Evolutionary conservation across 2,888 invertebrate genomes (phyloP).

Genomic region (Archips crataeganus): DNA sequence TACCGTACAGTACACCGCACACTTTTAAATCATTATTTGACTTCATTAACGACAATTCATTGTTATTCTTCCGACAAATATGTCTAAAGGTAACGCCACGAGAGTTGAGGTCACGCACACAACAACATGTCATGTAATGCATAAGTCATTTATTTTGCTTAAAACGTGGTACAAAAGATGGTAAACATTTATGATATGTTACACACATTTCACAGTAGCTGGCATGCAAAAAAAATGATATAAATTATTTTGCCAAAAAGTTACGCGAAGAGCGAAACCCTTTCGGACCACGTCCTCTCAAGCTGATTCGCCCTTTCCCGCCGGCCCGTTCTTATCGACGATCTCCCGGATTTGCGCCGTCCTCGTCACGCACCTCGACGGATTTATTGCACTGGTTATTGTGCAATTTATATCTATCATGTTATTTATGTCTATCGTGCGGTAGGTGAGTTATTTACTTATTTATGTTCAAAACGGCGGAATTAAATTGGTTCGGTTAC

Average conservation of each 20-base stretch:
- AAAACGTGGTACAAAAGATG: too few relatives aligned
- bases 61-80: too few relatives aligned
- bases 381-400: conserved; percentile 58
- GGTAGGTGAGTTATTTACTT: conserved; percentile 7
- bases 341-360: conserved; percentile 43
- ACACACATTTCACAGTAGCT: too few relatives aligned
- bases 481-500: conserved; percentile 1
- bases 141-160: too few relatives aligned
- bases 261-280: too few relatives aligned
- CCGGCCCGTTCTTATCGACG: conserved; percentile 24
- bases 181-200: too few relatives aligned
- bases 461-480: background rate
- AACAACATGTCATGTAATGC: too few relatives aligned
- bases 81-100: too few relatives aligned
- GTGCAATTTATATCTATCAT: conserved; percentile 23
- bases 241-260: too few relatives aligned
- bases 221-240: too few relatives aligned
- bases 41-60: background rate
- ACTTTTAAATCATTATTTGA: background rate
- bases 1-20: background rate
- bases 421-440: conserved; percentile 18
- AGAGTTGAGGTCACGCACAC: too few relatives aligned
- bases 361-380: conserved; percentile 53
- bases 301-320: background rate
- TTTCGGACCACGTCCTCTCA: too few relatives aligned